Percentiles rank a stretch among this genome's conserved stretches.
phyloP scores from a whole-genome alignment of 2,113 vertebrate species.

The Crotalus horridus region DNA sequence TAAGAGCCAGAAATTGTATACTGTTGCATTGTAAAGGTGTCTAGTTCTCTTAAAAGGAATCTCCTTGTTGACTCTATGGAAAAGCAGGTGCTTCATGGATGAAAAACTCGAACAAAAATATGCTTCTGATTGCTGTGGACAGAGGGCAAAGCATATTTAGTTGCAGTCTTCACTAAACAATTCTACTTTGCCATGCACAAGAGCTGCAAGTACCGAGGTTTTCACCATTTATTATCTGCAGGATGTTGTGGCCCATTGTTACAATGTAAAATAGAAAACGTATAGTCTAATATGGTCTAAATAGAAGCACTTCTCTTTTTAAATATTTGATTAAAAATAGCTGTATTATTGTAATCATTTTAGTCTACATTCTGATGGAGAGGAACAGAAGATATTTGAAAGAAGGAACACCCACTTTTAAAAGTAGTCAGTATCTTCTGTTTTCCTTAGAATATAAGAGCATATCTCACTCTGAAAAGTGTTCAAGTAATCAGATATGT shows the following conservation, averaged over 20 bases:
- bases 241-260: not conserved
- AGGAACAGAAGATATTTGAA: not conserved
- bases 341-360: not conserved
- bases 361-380: not conserved
- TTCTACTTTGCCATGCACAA: not conserved
- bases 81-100: not conserved
- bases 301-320: not conserved
- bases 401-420: not conserved
- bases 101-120: not conserved
- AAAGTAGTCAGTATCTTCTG: not conserved
- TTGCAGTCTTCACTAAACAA: not conserved
- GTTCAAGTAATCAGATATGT: slow-evolving; percentile 39
- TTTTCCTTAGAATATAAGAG: slow-evolving; percentile 42
- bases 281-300: not conserved
- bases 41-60: not conserved
- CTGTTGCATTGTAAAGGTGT: not conserved
- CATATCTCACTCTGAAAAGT: slow-evolving; percentile 28
- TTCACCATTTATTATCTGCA: not conserved
- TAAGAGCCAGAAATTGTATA: not conserved
- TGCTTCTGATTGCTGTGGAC: not conserved
- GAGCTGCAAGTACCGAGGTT: not conserved
- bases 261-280: not conserved
- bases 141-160: not conserved
- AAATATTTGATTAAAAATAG: not conserved
- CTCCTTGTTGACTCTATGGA: not conserved